phyloP scores from a whole-genome alignment of 2,113 vertebrate genomes.

The Syngnathus scovelli region DNA sequence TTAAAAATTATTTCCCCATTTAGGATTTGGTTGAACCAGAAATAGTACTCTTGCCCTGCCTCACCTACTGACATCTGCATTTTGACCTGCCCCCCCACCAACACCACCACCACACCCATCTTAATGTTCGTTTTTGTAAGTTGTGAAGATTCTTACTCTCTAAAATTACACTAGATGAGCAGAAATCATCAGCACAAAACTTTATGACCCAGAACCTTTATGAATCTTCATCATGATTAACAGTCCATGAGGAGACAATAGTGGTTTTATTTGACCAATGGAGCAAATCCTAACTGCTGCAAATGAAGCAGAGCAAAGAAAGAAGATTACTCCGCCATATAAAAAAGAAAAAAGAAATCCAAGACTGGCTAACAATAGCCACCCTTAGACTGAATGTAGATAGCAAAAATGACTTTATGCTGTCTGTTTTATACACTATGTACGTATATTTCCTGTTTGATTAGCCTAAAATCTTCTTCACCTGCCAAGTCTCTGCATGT shows the following conservation, averaged over 20 bases:
- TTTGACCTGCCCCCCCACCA: too few relatives aligned
- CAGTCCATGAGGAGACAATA: background rate
- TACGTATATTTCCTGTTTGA: slow-evolving; percentile 33
- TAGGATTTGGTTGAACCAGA: too few relatives aligned
- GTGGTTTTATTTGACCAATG: slow-evolving; percentile 4
- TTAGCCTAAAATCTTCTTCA: slow-evolving; percentile 51
- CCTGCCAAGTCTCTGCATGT: slow-evolving; percentile 56
- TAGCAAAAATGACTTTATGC: slow-evolving; percentile 42
- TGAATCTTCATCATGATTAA: background rate
- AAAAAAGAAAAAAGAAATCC: slow-evolving; percentile 12
- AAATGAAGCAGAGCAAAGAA: slow-evolving; percentile 19
- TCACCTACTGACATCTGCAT: background rate
- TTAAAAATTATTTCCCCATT: too few relatives aligned
- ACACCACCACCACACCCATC: too few relatives aligned
- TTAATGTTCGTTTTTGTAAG: background rate
- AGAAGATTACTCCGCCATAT: slow-evolving; percentile 15
- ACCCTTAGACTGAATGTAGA: background rate
- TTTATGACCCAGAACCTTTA: background rate
- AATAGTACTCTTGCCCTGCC: too few relatives aligned
- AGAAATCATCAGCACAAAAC: background rate
- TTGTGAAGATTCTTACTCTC: background rate
- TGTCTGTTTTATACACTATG: slow-evolving; percentile 3
- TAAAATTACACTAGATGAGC: background rate
- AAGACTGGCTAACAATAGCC: slow-evolving; percentile 29
- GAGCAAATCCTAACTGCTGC: slow-evolving; percentile 18